A percentile compares a stretch with the other conserved stretches of the same genome.
Evolutionary conservation across 2,888 invertebrate genomes (phyloP).

Genomic region (Lypha dubia): DNA sequence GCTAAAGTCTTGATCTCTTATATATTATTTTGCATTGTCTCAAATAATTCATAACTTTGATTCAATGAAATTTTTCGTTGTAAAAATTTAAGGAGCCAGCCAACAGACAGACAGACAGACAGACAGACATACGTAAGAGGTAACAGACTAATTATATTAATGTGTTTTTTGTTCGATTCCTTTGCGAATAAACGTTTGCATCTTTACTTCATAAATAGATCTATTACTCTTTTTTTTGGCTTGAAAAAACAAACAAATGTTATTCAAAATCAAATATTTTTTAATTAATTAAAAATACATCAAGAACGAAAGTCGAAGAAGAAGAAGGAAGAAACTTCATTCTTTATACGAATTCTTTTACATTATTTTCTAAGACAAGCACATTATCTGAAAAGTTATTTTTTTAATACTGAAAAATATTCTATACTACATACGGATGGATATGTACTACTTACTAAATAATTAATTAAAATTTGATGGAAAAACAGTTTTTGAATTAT

Average conservation of each 20-base stretch:
- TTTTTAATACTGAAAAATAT: slow-evolving; percentile 57
- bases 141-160: no score
- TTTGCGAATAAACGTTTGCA: neutral
- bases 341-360: slow-evolving; percentile 15
- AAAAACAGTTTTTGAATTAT: slow-evolving; percentile 82
- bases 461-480: slow-evolving; percentile 83
- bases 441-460: slow-evolving; percentile 80
- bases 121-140: no score
- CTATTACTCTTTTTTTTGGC: neutral
- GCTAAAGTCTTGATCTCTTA: no score
- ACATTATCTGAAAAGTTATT: slow-evolving; percentile 54
- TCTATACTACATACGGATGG: no score
- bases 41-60: no score
- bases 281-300: slow-evolving; percentile 62
- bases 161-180: no score
- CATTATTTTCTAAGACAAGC: slow-evolving; percentile 12
- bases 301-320: no score
- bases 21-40: no score
- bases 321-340: neutral
- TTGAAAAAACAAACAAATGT: neutral
- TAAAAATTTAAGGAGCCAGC: no score
- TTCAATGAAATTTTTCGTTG: no score
- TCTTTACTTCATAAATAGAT: no score
- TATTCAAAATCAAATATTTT: slow-evolving; percentile 46
- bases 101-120: no score